Base-by-base conservation (phyloP, 2,888 invertebrate genomes). In the Napeogenes inachia region DNA sequence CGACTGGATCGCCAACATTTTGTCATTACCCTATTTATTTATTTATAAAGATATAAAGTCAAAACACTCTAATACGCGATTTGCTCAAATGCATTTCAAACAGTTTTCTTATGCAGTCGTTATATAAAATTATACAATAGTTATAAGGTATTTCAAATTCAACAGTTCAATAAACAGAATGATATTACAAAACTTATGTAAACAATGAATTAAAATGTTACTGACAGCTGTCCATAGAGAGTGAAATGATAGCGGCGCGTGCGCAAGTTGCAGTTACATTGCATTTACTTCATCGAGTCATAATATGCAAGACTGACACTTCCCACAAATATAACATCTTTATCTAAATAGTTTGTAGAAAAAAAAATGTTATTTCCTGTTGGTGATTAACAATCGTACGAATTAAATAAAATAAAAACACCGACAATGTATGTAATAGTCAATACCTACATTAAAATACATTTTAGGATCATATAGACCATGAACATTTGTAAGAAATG, bases 241-340 rank as follows among this genome's bases (percentile, higher is more conserved):
- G 89, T 89, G 89, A 89, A 89, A 89, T 88, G 88, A 87, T 65
- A 73, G 62, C 67, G 75, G 75, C 82, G 80, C 81, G 77, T 79
- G 82, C 77, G 46, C 56, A 54, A 32, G 63, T 55, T 70, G 74
- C 76, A 78, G 74, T 77, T 73, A 74, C 50, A 50, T 50, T 50
- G 50, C 50, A 50, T 50, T 50, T 50, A 30, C 50, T 5, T 61
- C 50, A 56, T 10, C 50, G 50, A 50, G 30, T 50, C 21, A 30
- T 50, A 50, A 50, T 50, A 50, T 30, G 50, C 30, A 47, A 8
- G 42, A 42, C 42, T 10, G 42, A 42, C 12, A 50, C 50, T 50
- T 50, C 50, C 50, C 50, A 30, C 30, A 30, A 30, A 50, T 30
- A 50, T 30, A 30, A 21, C 12, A 30, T 30, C 30, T 30, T 12